Evolutionary conservation across 2,888 invertebrate species (phyloP), one percentile per base, ranked within the genome.

Genomic region (Drosophila falleni): DNA sequence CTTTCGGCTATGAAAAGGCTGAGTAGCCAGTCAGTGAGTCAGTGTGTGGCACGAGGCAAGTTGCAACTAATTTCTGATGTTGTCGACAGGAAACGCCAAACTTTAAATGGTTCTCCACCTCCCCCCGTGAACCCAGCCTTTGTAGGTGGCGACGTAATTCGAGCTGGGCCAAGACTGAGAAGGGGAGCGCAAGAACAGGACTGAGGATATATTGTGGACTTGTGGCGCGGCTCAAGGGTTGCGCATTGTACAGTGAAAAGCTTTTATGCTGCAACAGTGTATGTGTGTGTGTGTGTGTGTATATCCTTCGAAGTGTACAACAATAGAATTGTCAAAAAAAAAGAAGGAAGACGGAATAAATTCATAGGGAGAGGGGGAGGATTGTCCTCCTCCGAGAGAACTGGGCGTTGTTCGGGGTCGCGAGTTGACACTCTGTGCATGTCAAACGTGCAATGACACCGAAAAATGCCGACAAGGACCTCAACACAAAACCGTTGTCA

Each of bases 401-500:
- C 65, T 77, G 75, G 75, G 75, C 62, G 75, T 68, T 11, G 19
- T 42, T 35, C 37, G 70, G 71, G 71, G 47, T 63, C 56, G 56
- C 79, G 47, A 42, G 80, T 75, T 85, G 82, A 82, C 80, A 81
- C 67, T 85, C 72, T 74, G 67, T 81, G 72, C 81, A 83, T 84
- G 84, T 81, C 81, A 71, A 85, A 56, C 81, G 85, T 69, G 56
- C 80, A 87, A 71, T 79, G 85, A 87, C 76, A 87, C 79, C 87
- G 31, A 59, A 65, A 31, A 51, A 60, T 56, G 60, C 50, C 74
- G 50, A 47, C 71, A 71, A 77, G 80, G 78, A 62, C 33, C 41
- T 39, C 39, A 41, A 26, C 39, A 46, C 16, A n/a, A 15, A 54
- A 56, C 54, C 70, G 86, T 82, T 71, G 82, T 73, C 80, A 82